phyloP scores from a whole-genome alignment of 2,113 vertebrate genomes.

The Chlamydotis undulata region DNA sequence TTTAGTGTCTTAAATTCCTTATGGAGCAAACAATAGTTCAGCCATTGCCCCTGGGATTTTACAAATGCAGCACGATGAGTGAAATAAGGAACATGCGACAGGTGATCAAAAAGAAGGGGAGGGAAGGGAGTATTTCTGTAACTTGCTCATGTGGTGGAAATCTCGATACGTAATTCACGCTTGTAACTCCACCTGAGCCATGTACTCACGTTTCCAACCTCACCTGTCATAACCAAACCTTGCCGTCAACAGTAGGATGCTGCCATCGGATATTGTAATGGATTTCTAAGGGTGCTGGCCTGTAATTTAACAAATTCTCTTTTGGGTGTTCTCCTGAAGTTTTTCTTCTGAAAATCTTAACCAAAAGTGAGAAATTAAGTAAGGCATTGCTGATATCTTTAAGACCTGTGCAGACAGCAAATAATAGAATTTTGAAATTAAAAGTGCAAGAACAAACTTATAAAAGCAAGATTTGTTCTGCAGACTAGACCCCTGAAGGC shows the following conservation, averaged over 20 bases:
- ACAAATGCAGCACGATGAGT: background rate
- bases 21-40: background rate
- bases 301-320: background rate
- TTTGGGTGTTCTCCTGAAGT: background rate
- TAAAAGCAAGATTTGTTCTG: constrained; percentile 22
- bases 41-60: background rate
- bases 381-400: background rate
- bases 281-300: background rate
- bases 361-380: background rate
- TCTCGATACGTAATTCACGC: background rate
- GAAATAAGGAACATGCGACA: background rate
- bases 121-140: background rate
- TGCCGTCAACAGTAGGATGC: background rate
- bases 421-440: background rate
- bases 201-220: background rate
- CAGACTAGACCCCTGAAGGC: background rate
- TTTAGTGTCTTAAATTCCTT: background rate
- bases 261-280: background rate
- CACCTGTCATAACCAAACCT: background rate
- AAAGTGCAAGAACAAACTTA: background rate
- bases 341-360: background rate
- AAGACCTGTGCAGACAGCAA: background rate
- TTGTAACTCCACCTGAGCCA: background rate
- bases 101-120: background rate
- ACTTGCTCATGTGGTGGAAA: background rate